Evolutionary conservation across 2,113 vertebrate genomes (phyloP), one percentile per base, ranked within the genome.

Genomic region (Octodon degus): DNA sequence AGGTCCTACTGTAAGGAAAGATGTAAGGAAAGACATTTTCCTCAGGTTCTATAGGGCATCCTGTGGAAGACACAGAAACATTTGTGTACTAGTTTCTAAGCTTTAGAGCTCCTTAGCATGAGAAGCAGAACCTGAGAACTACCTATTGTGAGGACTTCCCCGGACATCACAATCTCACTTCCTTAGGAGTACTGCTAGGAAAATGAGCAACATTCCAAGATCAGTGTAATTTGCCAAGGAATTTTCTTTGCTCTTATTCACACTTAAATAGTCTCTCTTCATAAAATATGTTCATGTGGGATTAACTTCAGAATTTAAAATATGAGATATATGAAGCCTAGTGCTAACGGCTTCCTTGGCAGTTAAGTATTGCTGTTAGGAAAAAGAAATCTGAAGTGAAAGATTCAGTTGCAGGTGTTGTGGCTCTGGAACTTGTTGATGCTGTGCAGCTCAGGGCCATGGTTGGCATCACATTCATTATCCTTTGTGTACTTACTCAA

Each of bases 251-350:
- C 37, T 25, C 55, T 94, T 79, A 37, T 16, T 90, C 91, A 81
- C 34, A 65, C 53, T 24, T 86, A n/a, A 89, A 86, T 86, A 32
- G 5, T 77, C 22, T 94, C 63, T 65, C 90, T 7, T 4, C 58
- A 55, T n/a, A n/a, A 89, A 37, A 20, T 90, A 72, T 70, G 10
- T 16, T 50, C 12, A 81, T 13, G 60, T 40, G 53, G 67, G 83
- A 82, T 84, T 93, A 76, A 60, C 53, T 93, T 91, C 40, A 93
- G 47, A 40, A 90, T 81, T 63, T 11, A 5, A 43, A 84, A 90
- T 80, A 91, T 20, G 10, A 53, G 5, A 53, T 40, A 32, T 60
- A 13, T 27, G 50, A 84, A 24, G 87, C 84, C 37, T 95, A 27
- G 34, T 81, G 89, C 91, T 89, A 83, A 65, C 58, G 10, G 47